Base-by-base conservation (phyloP, 2,113 vertebrate species). In the Zapus hudsonius region DNA sequence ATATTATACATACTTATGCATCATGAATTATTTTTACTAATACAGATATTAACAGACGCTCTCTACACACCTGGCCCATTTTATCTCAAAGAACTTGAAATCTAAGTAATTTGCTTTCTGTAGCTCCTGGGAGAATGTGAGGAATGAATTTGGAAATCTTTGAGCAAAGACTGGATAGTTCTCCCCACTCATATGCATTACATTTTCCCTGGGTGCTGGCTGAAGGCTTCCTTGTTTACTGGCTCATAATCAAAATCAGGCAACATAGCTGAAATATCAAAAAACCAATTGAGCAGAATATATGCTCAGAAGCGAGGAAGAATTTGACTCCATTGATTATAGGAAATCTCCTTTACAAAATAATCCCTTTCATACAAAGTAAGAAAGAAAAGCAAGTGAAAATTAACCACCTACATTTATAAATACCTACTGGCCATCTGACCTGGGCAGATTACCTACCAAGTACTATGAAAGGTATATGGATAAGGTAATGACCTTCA, bases 271-370 rank as follows among this genome's bases (percentile, higher is more conserved):
- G 79, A 83, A 93, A 74, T 69, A 79, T 87, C 19, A 89, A 25
- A 78, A 67, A 83, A 67, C 7, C 27, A 40, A 9, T 63, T 3
- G 83, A 66, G 86, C 20, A 69, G 6, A 67, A 36, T 40, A 44
- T 64, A 25, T 15, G n/a, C 25, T 17, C n/a, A 33, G 63, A 12
- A 36, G 33, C 15, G 70, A 79, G 55, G 57, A 7, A 66, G 52
- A 52, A 16, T 95, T 84, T 64, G 73, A 55, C 61, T 83, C 57
- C 59, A 80, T 5, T 5, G 9, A 70, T 91, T 59, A 87, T 29
- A 81, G 33, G 84, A 96, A 92, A 84, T 83, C 27, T 44, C 38
- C 23, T 61, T 67, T 74, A 69, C 2, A 25, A 73, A 84, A 73
- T 25, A 69, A n/a, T 81, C 3, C 57, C 15, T 67, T 3, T 12